Percentiles rank a stretch among this genome's conserved stretches.
Conservation (phyloP, 2,797 vertebrate genomes). For the Telmatherina bonti region DNA sequence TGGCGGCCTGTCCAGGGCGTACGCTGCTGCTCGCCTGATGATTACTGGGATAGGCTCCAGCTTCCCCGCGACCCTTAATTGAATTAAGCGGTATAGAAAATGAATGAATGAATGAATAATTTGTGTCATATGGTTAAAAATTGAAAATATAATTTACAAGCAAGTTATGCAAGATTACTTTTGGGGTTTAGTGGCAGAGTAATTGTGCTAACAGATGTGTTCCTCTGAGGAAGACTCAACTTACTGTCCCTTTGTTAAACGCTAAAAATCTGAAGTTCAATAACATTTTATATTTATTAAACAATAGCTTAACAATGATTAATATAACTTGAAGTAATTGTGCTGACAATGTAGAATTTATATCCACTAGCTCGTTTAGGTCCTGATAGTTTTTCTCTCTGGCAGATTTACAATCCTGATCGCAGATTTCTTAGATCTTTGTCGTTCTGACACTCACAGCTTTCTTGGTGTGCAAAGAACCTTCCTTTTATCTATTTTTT, state of each 20-base stretch:
- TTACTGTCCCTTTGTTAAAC: constrained; percentile 4
- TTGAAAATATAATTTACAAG: not conserved
- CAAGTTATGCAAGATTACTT: not conserved
- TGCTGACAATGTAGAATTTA: not conserved
- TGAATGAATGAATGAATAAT: too few relatives aligned
- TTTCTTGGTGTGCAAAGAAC: constrained; percentile 50
- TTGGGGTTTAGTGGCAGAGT: not conserved
- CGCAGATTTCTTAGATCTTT: constrained; percentile 52
- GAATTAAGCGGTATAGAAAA: too few relatives aligned
- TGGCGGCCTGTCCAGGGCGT: too few relatives aligned
- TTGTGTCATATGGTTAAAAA: not conserved
- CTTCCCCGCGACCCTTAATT: too few relatives aligned
- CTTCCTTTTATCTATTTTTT: constrained; percentile 9
- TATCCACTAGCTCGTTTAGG: constrained; percentile 6
- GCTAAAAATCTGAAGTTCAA: constrained; percentile 4
- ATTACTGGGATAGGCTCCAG: too few relatives aligned
- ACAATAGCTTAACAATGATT: constrained; percentile 14
- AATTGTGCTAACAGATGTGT: not conserved
- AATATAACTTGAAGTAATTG: constrained; percentile 7
- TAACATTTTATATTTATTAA: constrained; percentile 16
- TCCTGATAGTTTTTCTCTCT: not conserved
- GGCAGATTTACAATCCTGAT: constrained; percentile 43
- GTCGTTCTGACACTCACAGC: constrained; percentile 41
- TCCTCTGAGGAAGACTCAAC: constrained; percentile 3
- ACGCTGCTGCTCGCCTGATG: too few relatives aligned